phyloP scores from a whole-genome alignment of 2,888 invertebrate species.

The Pediacus dermestoides region DNA sequence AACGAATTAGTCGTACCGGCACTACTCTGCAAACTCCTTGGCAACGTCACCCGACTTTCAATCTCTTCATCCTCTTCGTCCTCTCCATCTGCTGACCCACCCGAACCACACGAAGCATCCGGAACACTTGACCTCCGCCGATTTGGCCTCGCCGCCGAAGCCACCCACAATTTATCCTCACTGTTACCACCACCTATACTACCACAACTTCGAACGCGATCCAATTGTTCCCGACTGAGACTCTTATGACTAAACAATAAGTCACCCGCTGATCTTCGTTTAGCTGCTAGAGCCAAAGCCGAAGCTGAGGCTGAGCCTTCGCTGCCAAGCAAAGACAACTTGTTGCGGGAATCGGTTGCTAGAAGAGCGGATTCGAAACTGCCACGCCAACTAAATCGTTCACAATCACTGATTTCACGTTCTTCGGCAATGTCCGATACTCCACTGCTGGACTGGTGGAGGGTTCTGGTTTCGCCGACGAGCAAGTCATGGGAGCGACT shows the following conservation, averaged over 20 bases:
- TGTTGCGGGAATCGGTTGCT: constrained; percentile 82
- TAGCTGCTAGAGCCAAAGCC: constrained; percentile 67
- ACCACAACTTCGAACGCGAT: constrained; percentile 74
- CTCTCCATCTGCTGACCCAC: constrained; percentile 53
- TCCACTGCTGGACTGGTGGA: constrained; percentile 52
- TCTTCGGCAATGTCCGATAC: constrained; percentile 57
- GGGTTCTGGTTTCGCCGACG: constrained; percentile 57
- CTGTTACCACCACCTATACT: constrained; percentile 73
- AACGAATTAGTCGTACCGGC: constrained; percentile 70
- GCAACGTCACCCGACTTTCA: constrained; percentile 57
- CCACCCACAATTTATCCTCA: constrained; percentile 49
- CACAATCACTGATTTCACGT: constrained; percentile 81
- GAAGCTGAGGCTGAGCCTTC: constrained; percentile 62
- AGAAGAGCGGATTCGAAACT: constrained; percentile 89
- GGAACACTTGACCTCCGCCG: constrained; percentile 57
- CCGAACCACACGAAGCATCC: constrained; percentile 52
- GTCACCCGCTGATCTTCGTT: constrained; percentile 79
- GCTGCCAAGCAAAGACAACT: constrained; percentile 62
- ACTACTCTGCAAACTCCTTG: constrained; percentile 59
- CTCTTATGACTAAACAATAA: constrained; percentile 75
- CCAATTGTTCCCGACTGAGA: constrained; percentile 71
- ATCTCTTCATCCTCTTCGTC: constrained; percentile 52
- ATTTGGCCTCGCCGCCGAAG: constrained; percentile 41
- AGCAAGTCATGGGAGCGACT: constrained; percentile 80
- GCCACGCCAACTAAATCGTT: constrained; percentile 87